Evolutionary conservation across 2,113 vertebrate genomes (phyloP), one percentile per base, ranked within the genome.

Genomic region (Trichechus manatus): DNA sequence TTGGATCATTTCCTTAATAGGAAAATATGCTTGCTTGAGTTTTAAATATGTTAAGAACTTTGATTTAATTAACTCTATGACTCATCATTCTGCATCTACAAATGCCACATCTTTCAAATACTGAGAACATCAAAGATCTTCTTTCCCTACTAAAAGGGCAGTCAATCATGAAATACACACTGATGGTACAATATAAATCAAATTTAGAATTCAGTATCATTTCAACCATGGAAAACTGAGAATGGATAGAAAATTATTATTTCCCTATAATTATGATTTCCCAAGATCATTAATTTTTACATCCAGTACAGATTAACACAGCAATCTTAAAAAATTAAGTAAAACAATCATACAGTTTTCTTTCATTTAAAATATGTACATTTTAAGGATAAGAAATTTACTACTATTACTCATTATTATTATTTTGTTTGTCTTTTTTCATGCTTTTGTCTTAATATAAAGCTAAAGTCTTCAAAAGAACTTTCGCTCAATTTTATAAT

Each of bases 1-100:
- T 59, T 68, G 19, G 42, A 64, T 87, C 61, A 74, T 80, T 96
- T 91, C 78, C 91, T 93, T 84, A 84, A 74, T 20, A 87, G 14
- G 6, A 14, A 82, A 50, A 87, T 15, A 22, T 53, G 9, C 39
- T 75, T 87, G 31, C 27, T 50, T 80, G n/a, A 85, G n/a, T 82
- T 89, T 89, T 68, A 86, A 92, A 83, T 82, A 42, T 85, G 33
- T 90, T 56, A 42, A 79, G 27, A 85, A 88, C 9, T 94, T 68
- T 89, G 19, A 89, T 64, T 95, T 94, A 96, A 96, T 88, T 87
- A 80, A 80, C 68, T 63, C 29, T 80, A 31, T 89, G 79, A 44
- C 17, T 93, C 66, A 87, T 66, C 68, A 93, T 47, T 94, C 70
- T 78, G 56, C 42, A 50, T 86, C 91, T 91, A 63, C 19, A 80